Percentiles rank a stretch among this genome's conserved stretches.
Evolutionary conservation across 2,113 vertebrate species (phyloP).

Genomic region (Charadrius vociferus): DNA sequence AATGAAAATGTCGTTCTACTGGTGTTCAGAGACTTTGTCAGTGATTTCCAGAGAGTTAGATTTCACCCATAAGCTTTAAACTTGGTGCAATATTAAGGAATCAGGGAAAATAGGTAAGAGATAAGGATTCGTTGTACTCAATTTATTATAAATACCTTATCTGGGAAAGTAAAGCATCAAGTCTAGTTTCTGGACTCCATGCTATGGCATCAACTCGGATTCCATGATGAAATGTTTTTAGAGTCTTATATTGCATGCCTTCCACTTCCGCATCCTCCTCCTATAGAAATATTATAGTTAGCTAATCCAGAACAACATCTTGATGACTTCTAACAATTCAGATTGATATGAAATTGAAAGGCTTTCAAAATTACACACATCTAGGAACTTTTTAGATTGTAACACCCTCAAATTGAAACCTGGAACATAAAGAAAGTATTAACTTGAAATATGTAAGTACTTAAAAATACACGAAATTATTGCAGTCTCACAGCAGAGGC

Average conservation of each 20-base stretch:
- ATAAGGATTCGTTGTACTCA: background rate
- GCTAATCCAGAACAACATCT: background rate
- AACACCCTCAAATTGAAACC: background rate
- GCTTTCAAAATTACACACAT: background rate
- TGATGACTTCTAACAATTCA: background rate
- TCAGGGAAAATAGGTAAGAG: background rate
- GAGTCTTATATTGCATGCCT: slow-evolving; percentile 87
- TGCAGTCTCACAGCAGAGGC: background rate
- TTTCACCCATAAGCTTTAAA: background rate
- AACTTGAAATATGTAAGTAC: background rate
- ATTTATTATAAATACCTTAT: slow-evolving; percentile 80
- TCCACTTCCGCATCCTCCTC: slow-evolving; percentile 91
- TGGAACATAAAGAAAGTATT: background rate
- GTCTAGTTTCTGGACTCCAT: slow-evolving; percentile 93
- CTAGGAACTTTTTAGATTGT: background rate
- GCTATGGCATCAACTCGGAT: slow-evolving; percentile 87
- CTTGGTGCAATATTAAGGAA: background rate
- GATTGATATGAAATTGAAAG: background rate
- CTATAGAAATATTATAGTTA: slow-evolving; percentile 76
- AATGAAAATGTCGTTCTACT: background rate
- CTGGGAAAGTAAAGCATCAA: slow-evolving; percentile 83
- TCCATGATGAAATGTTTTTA: slow-evolving; percentile 88
- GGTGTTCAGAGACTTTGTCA: background rate
- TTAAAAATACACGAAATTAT: background rate
- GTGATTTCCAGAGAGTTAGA: background rate